Evolutionary conservation across 1,140 invertebrate species (phyloP).

Genomic region (Drosophila kepulauana): DNA sequence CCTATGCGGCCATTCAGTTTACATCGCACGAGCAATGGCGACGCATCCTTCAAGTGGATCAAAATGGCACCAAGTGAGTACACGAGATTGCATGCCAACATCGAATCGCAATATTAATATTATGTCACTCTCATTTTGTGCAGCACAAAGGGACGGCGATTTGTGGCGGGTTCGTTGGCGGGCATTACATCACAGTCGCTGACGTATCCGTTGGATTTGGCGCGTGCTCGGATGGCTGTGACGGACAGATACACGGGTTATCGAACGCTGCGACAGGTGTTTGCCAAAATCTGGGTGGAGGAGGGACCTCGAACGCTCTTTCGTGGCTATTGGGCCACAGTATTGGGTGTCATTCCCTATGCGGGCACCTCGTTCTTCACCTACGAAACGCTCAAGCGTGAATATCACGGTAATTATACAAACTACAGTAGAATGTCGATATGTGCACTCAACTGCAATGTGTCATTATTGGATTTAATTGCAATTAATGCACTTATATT

Average conservation of each 20-base stretch:
- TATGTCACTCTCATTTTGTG: background rate
- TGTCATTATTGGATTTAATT: no score
- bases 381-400: constrained; percentile 96
- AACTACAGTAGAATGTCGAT: no score
- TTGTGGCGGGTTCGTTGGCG: constrained; percentile 96
- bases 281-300: constrained; percentile 91
- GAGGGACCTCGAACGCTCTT: constrained; percentile 94
- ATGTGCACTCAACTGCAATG: no score
- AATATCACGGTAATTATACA: constrained; percentile 88
- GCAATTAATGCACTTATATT: no score
- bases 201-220: constrained; percentile 98
- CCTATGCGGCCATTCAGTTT: constrained; percentile 99
- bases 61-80: constrained; percentile 87
- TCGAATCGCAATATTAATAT: background rate
- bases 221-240: constrained; percentile 98
- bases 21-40: constrained; percentile 99
- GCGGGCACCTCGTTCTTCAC: constrained; percentile 99
- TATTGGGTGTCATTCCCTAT: constrained; percentile 98
- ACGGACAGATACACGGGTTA: constrained; percentile 90
- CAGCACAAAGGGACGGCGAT: constrained; percentile 86
- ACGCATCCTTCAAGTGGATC: constrained; percentile 89
- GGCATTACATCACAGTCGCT: constrained; percentile 96
- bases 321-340: constrained; percentile 94
- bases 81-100: background rate
- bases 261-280: constrained; percentile 89